phyloP scores from a whole-genome alignment of 2,888 invertebrate genomes.

The Biston betularia region DNA sequence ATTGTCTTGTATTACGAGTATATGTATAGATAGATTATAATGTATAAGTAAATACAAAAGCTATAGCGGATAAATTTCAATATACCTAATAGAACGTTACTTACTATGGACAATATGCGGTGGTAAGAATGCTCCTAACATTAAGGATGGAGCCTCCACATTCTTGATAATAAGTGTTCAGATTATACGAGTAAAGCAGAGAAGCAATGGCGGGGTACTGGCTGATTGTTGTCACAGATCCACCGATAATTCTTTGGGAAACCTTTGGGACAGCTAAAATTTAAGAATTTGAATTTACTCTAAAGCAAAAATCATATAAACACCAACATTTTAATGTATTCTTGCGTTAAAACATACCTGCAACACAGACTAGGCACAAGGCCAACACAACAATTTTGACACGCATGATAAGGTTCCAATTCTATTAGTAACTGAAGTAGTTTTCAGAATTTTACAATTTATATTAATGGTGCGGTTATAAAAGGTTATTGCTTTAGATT shows the following conservation, averaged over 20 bases:
- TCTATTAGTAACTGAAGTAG: constrained; percentile 34
- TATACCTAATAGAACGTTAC: constrained; percentile 12
- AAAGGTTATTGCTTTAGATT: constrained; percentile 9
- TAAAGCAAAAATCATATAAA: too few relatives aligned
- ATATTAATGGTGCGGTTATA: constrained; percentile 8
- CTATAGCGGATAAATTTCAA: background rate
- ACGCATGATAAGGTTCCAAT: constrained; percentile 14
- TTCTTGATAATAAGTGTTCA: constrained; percentile 38
- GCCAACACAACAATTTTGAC: background rate
- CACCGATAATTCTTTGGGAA: constrained; percentile 56
- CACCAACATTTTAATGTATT: background rate
- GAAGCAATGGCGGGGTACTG: constrained; percentile 49
- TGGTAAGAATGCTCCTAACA: constrained; percentile 55
- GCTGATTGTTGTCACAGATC: constrained; percentile 50
- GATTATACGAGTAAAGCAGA: constrained; percentile 40
- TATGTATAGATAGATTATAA: background rate
- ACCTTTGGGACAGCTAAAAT: constrained; percentile 45
- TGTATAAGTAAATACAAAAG: background rate
- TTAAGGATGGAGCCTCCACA: constrained; percentile 58
- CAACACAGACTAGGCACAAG: constrained; percentile 3
- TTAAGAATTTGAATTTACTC: constrained; percentile 1
- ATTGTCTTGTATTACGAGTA: too few relatives aligned
- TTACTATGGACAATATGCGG: constrained; percentile 60
- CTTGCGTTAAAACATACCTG: constrained; percentile 5
- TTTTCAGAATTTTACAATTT: constrained; percentile 4